phyloP scores from a whole-genome alignment of 2,888 invertebrate species.

The Perizoma flavofasciatum region DNA sequence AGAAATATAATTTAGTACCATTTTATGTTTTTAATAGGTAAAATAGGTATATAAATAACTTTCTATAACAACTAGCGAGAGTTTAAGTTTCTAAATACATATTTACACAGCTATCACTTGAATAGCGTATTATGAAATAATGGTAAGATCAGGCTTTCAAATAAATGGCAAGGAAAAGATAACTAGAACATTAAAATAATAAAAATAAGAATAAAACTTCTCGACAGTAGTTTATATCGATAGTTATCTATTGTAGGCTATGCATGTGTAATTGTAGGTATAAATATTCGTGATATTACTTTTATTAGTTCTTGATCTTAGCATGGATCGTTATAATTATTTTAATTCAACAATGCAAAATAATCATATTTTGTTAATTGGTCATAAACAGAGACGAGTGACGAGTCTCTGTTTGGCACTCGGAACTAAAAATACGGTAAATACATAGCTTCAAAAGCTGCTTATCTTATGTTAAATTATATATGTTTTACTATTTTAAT shows the following conservation, averaged over 20 bases:
- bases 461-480: constrained; percentile 12
- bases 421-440: constrained; percentile 10
- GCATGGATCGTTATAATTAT: too few species aligned
- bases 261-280: too few species aligned
- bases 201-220: constrained; percentile 9
- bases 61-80: constrained; percentile 29
- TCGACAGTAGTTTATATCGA: constrained; percentile 2
- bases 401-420: constrained; percentile 2
- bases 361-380: too few species aligned
- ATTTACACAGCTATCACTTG: constrained; percentile 42
- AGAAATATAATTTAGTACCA: constrained; percentile 31
- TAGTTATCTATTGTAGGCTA: too few species aligned
- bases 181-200: constrained; percentile 3
- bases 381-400: constrained; percentile 1
- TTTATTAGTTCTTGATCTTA: too few species aligned
- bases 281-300: too few species aligned
- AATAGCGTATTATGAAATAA: constrained; percentile 39
- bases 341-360: too few species aligned
- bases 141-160: constrained; percentile 61
- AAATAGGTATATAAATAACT: constrained; percentile 32
- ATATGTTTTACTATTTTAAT: constrained; percentile 2
- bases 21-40: constrained; percentile 21
- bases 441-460: constrained; percentile 26
- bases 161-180: constrained; percentile 34
- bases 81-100: constrained; percentile 21